A percentile compares a stretch with the other conserved stretches of the same genome.
Conservation (phyloP, 2,888 invertebrate genomes). For the Galerucella nymphaeae region DNA sequence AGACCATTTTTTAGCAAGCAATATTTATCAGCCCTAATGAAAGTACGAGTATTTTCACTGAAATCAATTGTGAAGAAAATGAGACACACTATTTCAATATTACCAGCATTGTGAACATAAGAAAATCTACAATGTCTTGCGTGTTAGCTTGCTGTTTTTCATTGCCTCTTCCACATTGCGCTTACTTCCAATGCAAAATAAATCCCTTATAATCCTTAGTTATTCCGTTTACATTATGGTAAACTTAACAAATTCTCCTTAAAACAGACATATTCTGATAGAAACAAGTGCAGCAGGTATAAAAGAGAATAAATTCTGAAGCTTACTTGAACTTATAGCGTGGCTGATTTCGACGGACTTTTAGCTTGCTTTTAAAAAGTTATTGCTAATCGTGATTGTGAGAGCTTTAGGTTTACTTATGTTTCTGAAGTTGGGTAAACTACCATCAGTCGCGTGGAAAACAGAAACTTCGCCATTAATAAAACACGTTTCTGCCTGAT, state of each 20-base stretch:
- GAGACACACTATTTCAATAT: neutral
- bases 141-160: conserved; percentile 22
- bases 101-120: neutral
- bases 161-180: conserved; percentile 9
- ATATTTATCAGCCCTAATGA: too few species aligned
- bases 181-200: conserved; percentile 19
- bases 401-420: neutral
- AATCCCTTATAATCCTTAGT: conserved; percentile 22
- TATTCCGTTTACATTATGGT: conserved; percentile 15
- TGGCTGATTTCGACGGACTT: conserved; percentile 6
- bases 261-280: conserved; percentile 5
- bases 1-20: too few species aligned
- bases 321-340: conserved; percentile 3
- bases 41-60: too few species aligned
- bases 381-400: conserved; percentile 2
- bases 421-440: neutral
- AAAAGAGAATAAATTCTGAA: conserved; percentile 1
- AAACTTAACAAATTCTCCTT: conserved; percentile 19
- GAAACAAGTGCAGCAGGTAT: conserved; percentile 11
- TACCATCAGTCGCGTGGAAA: neutral
- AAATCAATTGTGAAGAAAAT: neutral
- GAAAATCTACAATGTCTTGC: neutral
- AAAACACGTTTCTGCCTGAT: neutral
- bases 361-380: conserved; percentile 2
- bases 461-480: neutral